Percentiles rank a stretch among this genome's conserved stretches.
phyloP scores from a whole-genome alignment of 2,797 vertebrate genomes.

The Cetoscarus ocellatus region DNA sequence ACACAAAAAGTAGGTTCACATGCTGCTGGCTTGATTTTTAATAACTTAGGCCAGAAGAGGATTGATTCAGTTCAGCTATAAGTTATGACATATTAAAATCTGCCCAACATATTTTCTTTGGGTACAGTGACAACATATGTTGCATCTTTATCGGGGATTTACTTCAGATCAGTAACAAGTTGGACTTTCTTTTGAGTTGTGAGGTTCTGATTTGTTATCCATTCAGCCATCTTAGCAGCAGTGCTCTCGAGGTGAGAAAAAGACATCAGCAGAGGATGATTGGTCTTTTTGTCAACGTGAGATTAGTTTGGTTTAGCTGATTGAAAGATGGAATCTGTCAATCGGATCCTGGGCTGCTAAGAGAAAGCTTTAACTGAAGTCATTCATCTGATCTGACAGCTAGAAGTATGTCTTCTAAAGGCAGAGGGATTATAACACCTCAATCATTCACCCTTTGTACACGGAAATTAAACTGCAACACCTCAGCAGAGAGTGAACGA shows the following conservation, averaged over 20 bases:
- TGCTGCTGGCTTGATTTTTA: neutral
- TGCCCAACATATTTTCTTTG: neutral
- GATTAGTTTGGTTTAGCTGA: neutral
- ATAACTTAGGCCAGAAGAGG: neutral
- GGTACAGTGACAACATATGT: neutral
- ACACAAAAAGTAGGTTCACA: neutral
- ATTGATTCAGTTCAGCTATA: neutral
- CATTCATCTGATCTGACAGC: conserved; percentile 19
- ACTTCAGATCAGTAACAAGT: no score
- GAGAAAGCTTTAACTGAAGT: neutral
- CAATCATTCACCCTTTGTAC: conserved; percentile 3
- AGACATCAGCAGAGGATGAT: conserved; percentile 1
- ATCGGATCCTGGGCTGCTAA: neutral
- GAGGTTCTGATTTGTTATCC: neutral
- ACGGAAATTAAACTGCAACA: conserved; percentile 16
- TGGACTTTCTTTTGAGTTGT: neutral
- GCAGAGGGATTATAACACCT: neutral
- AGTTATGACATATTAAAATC: neutral
- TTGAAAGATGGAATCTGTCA: conserved; percentile 31
- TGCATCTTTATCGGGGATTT: neutral
- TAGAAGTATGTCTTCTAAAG: neutral
- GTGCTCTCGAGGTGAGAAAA: neutral
- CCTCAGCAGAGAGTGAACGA: neutral
- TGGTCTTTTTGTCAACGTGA: conserved; percentile 7
- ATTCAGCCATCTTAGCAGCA: neutral